Base-by-base conservation (phyloP, 2,113 vertebrate species). In the Oxygymnocypris stewartii region DNA sequence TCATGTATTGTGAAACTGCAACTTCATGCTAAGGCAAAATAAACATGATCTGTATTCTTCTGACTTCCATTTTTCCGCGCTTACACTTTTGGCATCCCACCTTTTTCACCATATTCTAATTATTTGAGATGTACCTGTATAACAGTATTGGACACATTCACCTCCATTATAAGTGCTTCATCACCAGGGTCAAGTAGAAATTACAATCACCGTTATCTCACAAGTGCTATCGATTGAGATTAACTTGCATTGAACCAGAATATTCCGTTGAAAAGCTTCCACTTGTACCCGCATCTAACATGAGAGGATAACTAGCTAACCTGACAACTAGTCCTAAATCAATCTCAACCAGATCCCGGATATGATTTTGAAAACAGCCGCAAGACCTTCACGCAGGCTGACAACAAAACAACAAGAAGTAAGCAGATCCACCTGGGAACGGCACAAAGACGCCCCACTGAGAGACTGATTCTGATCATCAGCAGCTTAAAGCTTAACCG, bases 401-500 rank as follows among this genome's bases (percentile, higher is more conserved):
- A 28, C 57, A 81, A 63, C 35, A 81, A 63, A 47, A 81, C 37
- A 81, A 28, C 59, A 20, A 25, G 59, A 82, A 67, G 40, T 3
- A 5, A 44, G 10, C 42, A 11, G 18, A 67, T 47, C 16, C 81
- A 83, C 16, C 65, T 14, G 44, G 80, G 81, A 71, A 51, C 69
- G 3, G 25, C 25, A 51, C 42, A 74, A 84, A 74, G 47, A 28
- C 25, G 23, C 9, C 69, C 42, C 67, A 14, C 69, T 16, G 23
- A 4, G 82, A 84, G 82, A 35, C 1, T 40, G 69, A 84, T 57
- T 51, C 42, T 74, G 35, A 80, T 80, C 57, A 74, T 74, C 57
- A 57, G 47, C 20, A 74, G 82, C 82, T 74, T 74, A 84, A 25
- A 59, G 82, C 59, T 84, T 57, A 49, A n/a, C 9, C 11, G 11